Conservation (phyloP, 2,888 invertebrate genomes). For the Platerodrilus igneus region DNA sequence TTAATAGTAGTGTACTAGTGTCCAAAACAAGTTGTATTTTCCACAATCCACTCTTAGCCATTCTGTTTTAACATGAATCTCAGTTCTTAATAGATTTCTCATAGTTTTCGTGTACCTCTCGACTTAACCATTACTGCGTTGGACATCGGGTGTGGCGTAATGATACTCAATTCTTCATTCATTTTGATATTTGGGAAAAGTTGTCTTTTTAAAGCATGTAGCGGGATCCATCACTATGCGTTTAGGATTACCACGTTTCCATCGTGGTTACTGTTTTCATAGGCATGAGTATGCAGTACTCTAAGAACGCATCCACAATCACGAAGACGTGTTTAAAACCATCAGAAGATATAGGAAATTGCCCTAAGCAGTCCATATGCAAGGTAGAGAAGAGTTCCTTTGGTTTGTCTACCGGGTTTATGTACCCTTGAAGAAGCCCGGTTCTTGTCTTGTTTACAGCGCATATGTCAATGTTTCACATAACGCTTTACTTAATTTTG, state of each 20-base stretch:
- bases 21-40: slow-evolving; percentile 1
- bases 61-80: slow-evolving; percentile 19
- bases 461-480: slow-evolving; percentile 2
- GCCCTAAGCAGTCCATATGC: slow-evolving; percentile 1
- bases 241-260: slow-evolving; percentile 9
- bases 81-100: slow-evolving; percentile 10
- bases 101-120: slow-evolving; percentile 20
- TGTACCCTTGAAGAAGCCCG: slow-evolving; percentile 1
- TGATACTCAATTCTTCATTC: slow-evolving; percentile 13
- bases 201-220: slow-evolving; percentile 22
- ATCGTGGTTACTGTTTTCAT: slow-evolving; percentile 14
- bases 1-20: slow-evolving; percentile 9
- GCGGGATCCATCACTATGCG: slow-evolving; percentile 14
- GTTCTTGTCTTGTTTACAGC: neutral
- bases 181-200: slow-evolving; percentile 10
- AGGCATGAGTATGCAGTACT: slow-evolving; percentile 19
- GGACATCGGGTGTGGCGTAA: slow-evolving; percentile 14
- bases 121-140: slow-evolving; percentile 22
- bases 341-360: neutral
- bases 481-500: slow-evolving; percentile 3
- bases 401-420: slow-evolving; percentile 2
- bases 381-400: neutral
- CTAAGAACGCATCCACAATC: slow-evolving; percentile 18
- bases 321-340: slow-evolving; percentile 4
- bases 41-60: slow-evolving; percentile 17